Evolutionary conservation across 2,888 invertebrate species (phyloP).

Genomic region (Ypsolopha sequella): DNA sequence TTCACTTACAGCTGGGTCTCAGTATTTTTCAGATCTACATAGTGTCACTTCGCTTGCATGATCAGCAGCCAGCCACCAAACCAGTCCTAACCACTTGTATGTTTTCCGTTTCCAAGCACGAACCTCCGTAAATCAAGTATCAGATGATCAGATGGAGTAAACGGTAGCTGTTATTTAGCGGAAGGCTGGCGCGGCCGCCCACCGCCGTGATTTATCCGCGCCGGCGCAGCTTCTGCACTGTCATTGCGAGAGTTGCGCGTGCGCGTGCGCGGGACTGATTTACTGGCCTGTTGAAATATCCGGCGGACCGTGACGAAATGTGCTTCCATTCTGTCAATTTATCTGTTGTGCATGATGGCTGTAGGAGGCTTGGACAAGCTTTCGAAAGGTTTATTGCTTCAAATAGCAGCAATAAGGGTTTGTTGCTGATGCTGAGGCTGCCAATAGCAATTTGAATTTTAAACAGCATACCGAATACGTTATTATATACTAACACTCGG

Average conservation of each 20-base stretch:
- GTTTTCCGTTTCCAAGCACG: conserved; percentile 6
- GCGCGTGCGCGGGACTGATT: conserved; percentile 19
- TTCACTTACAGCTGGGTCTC: too few relatives aligned
- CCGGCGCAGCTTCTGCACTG: neutral
- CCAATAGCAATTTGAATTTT: too few relatives aligned
- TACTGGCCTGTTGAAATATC: conserved; percentile 56
- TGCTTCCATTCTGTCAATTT: conserved; percentile 17
- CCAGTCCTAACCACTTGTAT: neutral
- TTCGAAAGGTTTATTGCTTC: too few relatives aligned
- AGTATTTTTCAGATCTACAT: too few relatives aligned
- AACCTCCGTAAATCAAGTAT: conserved; percentile 61
- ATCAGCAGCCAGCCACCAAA: too few relatives aligned
- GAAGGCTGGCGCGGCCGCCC: conserved; percentile 34
- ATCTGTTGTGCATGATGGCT: too few relatives aligned
- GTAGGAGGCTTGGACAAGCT: too few relatives aligned
- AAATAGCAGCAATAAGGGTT: too few relatives aligned
- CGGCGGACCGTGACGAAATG: conserved; percentile 44
- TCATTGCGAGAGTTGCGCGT: neutral
- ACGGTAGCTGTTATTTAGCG: conserved; percentile 64
- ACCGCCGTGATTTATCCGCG: conserved; percentile 58
- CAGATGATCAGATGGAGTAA: conserved; percentile 64
- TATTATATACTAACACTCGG: too few relatives aligned
- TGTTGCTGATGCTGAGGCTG: too few relatives aligned
- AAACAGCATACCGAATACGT: too few relatives aligned
- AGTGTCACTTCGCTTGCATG: too few relatives aligned